Evolutionary conservation across 2,113 vertebrate species (phyloP).

Genomic region (Paraplagusia blochii): DNA sequence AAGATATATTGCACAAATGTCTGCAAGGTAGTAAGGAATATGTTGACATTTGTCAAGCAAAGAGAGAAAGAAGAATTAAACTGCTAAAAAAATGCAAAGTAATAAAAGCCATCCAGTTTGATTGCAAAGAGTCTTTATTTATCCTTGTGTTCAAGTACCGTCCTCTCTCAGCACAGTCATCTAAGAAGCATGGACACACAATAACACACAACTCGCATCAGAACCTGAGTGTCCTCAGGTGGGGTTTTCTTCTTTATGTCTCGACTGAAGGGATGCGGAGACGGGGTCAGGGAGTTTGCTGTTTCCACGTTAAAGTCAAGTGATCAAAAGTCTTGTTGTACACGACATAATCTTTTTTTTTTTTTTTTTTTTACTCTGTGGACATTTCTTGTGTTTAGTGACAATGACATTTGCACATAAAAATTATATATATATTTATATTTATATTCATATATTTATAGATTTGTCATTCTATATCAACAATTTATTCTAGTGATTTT

Average conservation of each 20-base stretch:
- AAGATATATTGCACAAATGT: no score
- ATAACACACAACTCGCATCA: slow-evolving; percentile 77
- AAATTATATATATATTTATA: slow-evolving; percentile 79
- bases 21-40: background rate
- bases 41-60: background rate
- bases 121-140: slow-evolving; percentile 80
- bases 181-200: slow-evolving; percentile 79
- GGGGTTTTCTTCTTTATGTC: slow-evolving; percentile 63
- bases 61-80: background rate
- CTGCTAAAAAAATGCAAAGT: slow-evolving; percentile 15
- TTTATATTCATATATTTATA: slow-evolving; percentile 78
- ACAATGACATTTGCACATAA: slow-evolving; percentile 82
- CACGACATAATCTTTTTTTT: slow-evolving; percentile 61
- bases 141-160: slow-evolving; percentile 76
- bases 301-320: slow-evolving; percentile 69
- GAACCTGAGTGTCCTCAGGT: slow-evolving; percentile 77
- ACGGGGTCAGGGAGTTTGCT: slow-evolving; percentile 34
- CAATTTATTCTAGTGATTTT: slow-evolving; percentile 75
- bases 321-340: slow-evolving; percentile 73
- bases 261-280: slow-evolving; percentile 13
- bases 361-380: slow-evolving; percentile 63
- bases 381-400: slow-evolving; percentile 76
- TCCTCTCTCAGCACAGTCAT: slow-evolving; percentile 78
- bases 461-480: slow-evolving; percentile 80
- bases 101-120: slow-evolving; percentile 42